Base-by-base conservation (phyloP, 1,140 invertebrate genomes). In the honey bee (Apis mellifera) region DNA sequence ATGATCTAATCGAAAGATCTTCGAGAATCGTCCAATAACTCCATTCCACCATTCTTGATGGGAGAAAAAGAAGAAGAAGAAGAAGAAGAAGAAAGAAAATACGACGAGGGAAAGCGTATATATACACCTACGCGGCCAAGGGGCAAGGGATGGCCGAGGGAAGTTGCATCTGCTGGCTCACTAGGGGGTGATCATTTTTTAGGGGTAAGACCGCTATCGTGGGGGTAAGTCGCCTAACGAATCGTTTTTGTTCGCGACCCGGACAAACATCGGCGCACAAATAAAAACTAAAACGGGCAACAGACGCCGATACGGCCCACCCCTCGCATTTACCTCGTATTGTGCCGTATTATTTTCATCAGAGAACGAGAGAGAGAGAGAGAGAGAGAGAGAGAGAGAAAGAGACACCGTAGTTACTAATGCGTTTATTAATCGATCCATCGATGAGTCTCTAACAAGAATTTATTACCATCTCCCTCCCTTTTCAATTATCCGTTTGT, bases 161-260 rank as follows among this genome's bases (percentile, higher is more conserved):
- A 90, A 86, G 89, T 89, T 89, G 90, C 90, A 89, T 90, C 88
- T 88, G 89, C 75, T 73, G 84, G 32, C 90, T 62, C 90, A 68
- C 78, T 87, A 70, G 89, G 90, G 88, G 88, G 84, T 68, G 83
- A 84, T 90, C 88, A 90, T 90, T 89, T 90, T 90, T 90, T 87
- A 88, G 84, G 89, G 89, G 84, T 87, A 78, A 87, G 81, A 65
- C 66, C 32, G 72, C 60, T 69, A 69, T 81, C 82, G 79, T 75
- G 64, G 86, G 86, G 86, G 86, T 88, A 87, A 87, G 68, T 88
- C 59, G 83, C 60, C 79, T 88, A 88, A 88, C 86, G 86, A 88
- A 85, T 87, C 86, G 86, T 82, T 85, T 83, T 87, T 87, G 83
- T 87, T 88, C 79, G 83, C 72, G 83, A 75, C 26, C 54, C 78